Base-by-base conservation (phyloP, 1,140 invertebrate genomes). In the Calliphora vicina region DNA sequence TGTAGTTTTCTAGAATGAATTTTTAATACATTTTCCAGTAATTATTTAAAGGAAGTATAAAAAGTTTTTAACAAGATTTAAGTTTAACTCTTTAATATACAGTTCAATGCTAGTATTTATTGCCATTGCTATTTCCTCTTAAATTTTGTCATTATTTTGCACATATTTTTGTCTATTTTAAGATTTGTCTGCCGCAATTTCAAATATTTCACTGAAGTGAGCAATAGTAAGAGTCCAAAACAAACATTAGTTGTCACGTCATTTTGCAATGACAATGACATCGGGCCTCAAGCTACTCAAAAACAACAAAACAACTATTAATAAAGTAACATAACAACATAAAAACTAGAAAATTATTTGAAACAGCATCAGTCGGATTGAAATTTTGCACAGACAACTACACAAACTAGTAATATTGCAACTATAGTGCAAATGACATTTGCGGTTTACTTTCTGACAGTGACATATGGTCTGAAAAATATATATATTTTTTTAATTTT, bases 211-310 rank as follows among this genome's bases (percentile, higher is more conserved):
- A 0, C 15, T 17, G 15, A 57, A 57, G 35, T 35, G 35, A 10
- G 50, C 50, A 61, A n/a, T n/a, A n/a, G n/a, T n/a, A n/a, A n/a
- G 10, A 67, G 61, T 25, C 61, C 45, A 78, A 78, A 78, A 78
- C 35, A 78, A 78, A 78, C 35, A 78, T 78, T 78, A 78, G 74
- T 15, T 35, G 74, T 78, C 74, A 78, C 74, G 42, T 78, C 74
- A 78, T 20, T 45, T 78, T 20, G 23, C 74, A 43, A 35, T 78
- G 74, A 78, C 74, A 78, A 8, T 78, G n/a, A 43, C 23, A 78
- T 23, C n/a, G 12, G n/a, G 35, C 35, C 2, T 35, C 35, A 43
- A 43, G 10, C 74, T 43, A 29, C 2, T 29, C 29, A 29, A 29
- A 29, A 35, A 25, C 74, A 43, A 25, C 35, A 78, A 78, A 78